Conservation (phyloP, 2,113 vertebrate species). For the Anoura caudifer region DNA sequence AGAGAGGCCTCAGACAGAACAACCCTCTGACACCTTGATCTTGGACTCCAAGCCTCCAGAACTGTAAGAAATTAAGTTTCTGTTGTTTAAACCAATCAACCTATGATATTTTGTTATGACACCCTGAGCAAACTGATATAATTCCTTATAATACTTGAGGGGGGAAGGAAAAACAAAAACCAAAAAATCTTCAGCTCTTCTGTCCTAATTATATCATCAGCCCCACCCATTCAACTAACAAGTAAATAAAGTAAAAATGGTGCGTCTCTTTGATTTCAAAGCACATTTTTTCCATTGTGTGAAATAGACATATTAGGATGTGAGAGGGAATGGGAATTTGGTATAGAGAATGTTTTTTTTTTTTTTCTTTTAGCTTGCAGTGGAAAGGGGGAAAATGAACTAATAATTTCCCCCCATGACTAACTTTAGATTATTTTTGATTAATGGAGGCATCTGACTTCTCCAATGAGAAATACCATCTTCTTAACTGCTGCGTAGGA, state of each 20-base stretch:
- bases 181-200: background rate
- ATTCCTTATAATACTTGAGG: background rate
- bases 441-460: constrained; percentile 19
- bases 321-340: background rate
- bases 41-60: too few relatives aligned
- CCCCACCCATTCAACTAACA: background rate
- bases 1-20: too few relatives aligned
- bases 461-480: background rate
- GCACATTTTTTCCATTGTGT: background rate
- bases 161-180: background rate
- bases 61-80: too few relatives aligned
- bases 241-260: constrained; percentile 9
- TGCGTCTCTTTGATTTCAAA: background rate
- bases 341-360: background rate
- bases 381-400: background rate
- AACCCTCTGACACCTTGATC: too few relatives aligned
- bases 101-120: background rate
- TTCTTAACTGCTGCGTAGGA: background rate
- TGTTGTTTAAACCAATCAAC: too few relatives aligned
- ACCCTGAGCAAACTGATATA: background rate
- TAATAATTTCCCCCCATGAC: background rate
- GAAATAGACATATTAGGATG: background rate
- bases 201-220: background rate
- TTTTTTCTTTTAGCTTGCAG: background rate
- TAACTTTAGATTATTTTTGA: background rate